Evolutionary conservation across 1,140 invertebrate species (phyloP), one percentile per base, ranked within the genome.

Genomic region (Asbolus verrucosus): DNA sequence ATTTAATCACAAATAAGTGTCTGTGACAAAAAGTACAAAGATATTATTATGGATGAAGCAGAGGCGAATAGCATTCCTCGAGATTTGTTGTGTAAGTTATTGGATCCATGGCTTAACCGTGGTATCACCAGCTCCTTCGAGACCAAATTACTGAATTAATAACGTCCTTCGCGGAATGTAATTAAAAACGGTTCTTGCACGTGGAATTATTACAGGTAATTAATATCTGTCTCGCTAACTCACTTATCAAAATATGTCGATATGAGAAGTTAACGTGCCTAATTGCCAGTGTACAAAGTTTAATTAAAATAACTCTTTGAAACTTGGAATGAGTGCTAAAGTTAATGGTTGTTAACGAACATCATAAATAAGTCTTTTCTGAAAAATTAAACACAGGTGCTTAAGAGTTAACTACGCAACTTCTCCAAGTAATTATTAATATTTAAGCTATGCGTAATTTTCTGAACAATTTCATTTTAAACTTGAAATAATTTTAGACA

Each of bases 51-150:
- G n/a, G n/a, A n/a, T n/a, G n/a, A n/a, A n/a, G n/a, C n/a, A n/a
- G n/a, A n/a, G n/a, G n/a, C n/a, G n/a, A n/a, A n/a, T n/a, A n/a
- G n/a, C n/a, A n/a, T n/a, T n/a, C n/a, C 46, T 54, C 21, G 46
- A 54, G 46, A 54, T 54, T 54, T 54, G 46, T 54, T 54, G 21
- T 54, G 21, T 54, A 54, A 24, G 46, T 54, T 54, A 54, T 54
- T 54, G 21, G 46, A 30, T 27, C 8, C n/a, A 54, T 8, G 46
- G 46, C 27, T 54, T 54, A n/a, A n/a, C n/a, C n/a, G n/a, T n/a
- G n/a, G n/a, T n/a, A 54, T 54, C 46, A 21, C n/a, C 13, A 54
- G 18, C 46, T 24, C 5, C 5, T 5, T 3, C 46, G 21, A 24
- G 46, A 27, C 46, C 46, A 15, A 13, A 54, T 54, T 54, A 54